phyloP scores from a whole-genome alignment of 2,888 invertebrate genomes.

The Didymodactylos carnosus region DNA sequence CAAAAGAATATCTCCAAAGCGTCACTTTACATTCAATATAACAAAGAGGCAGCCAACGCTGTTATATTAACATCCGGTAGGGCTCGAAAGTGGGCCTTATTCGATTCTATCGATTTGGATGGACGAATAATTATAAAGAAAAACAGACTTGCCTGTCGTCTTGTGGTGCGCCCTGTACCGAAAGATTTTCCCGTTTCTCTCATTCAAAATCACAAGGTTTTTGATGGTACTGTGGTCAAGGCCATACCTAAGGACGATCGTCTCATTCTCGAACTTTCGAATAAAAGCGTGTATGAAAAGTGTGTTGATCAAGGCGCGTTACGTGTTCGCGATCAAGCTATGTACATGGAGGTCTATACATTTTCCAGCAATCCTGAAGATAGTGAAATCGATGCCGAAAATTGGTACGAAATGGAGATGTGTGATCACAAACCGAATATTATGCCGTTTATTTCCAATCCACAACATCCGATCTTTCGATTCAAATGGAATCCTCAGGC shows the following conservation, averaged over 20 bases:
- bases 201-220: not conserved
- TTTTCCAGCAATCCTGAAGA: not conserved
- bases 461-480: not conserved
- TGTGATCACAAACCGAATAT: not conserved
- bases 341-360: not conserved
- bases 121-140: not conserved
- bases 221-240: not conserved
- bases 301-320: not conserved
- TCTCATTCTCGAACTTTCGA: not conserved
- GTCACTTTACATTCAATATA: not conserved
- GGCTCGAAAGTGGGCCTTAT: not conserved
- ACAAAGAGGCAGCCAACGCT: not conserved
- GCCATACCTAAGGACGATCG: not conserved
- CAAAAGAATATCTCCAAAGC: not conserved
- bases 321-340: not conserved
- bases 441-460: not conserved
- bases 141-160: not conserved
- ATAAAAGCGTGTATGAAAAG: not conserved
- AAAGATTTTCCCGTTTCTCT: not conserved
- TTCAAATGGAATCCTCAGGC: not conserved
- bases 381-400: not conserved
- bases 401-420: not conserved
- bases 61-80: not conserved
- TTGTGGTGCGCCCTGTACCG: not conserved
- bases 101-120: not conserved